Conservation (phyloP, 2,797 vertebrate genomes). For the Ctenosaura bakeri region DNA sequence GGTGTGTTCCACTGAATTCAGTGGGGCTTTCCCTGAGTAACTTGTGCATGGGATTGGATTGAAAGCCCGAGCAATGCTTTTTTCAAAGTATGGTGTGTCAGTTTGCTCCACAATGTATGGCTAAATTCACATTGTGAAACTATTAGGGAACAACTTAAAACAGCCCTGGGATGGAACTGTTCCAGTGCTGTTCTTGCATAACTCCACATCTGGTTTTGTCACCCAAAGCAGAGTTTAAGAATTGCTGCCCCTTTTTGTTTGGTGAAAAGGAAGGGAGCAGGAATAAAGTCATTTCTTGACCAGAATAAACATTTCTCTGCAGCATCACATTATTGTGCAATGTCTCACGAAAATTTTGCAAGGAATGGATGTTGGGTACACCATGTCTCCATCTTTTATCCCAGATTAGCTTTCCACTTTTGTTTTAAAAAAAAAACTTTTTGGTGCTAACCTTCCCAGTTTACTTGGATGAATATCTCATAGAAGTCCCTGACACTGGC, state of each 20-base stretch:
- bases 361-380: not conserved
- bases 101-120: not conserved
- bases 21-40: not conserved
- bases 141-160: not conserved
- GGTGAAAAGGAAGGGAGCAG: not conserved
- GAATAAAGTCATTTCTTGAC: not conserved
- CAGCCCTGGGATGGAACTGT: not conserved
- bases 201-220: not conserved
- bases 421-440: not conserved
- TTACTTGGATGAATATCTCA: too few relatives aligned
- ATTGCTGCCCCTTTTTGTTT: not conserved
- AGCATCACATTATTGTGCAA: not conserved
- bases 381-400: not conserved
- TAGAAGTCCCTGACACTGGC: not conserved
- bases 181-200: not conserved
- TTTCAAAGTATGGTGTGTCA: not conserved
- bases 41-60: not conserved
- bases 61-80: not conserved
- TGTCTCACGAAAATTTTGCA: not conserved
- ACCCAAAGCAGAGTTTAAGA: not conserved
- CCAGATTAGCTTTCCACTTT: not conserved
- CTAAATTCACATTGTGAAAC: not conserved
- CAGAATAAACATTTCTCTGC: not conserved
- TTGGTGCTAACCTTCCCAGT: not conserved
- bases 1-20: not conserved